Conservation (phyloP, 2,113 vertebrate genomes). For the Platysteira castanea region DNA sequence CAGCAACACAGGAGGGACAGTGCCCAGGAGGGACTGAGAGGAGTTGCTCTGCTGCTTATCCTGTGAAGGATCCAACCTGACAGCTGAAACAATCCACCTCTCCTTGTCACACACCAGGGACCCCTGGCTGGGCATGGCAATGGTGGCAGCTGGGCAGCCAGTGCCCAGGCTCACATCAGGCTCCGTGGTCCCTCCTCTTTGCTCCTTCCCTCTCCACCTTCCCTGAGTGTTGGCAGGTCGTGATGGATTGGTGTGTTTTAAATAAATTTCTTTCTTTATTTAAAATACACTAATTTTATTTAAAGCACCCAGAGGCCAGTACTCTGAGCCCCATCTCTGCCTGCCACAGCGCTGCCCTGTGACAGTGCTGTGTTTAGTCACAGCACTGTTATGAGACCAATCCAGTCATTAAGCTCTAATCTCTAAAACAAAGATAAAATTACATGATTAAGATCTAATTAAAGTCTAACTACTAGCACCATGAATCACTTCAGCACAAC, state of each 20-base stretch:
- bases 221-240: background rate
- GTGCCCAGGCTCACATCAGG: rapidly evolving
- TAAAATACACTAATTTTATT: background rate
- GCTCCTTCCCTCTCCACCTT: too few relatives aligned
- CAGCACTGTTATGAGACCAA: background rate
- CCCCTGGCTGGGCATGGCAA: rapidly evolving
- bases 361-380: background rate
- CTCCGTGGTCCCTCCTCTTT: rapidly evolving
- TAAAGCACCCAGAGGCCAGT: background rate
- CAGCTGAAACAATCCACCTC: background rate
- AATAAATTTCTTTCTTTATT: background rate
- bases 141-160: background rate
- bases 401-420: background rate
- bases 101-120: rapidly evolving
- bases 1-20: background rate
- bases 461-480: background rate
- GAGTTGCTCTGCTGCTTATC: background rate
- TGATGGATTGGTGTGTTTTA: background rate
- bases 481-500: background rate
- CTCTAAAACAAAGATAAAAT: constrained; percentile 48
- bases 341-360: background rate
- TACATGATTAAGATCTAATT: constrained; percentile 31
- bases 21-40: background rate
- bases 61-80: background rate
- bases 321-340: background rate